A percentile compares a stretch with the other conserved stretches of the same genome.
Evolutionary conservation across 2,113 vertebrate species (phyloP).

Genomic region (Xyrauchen texanus): DNA sequence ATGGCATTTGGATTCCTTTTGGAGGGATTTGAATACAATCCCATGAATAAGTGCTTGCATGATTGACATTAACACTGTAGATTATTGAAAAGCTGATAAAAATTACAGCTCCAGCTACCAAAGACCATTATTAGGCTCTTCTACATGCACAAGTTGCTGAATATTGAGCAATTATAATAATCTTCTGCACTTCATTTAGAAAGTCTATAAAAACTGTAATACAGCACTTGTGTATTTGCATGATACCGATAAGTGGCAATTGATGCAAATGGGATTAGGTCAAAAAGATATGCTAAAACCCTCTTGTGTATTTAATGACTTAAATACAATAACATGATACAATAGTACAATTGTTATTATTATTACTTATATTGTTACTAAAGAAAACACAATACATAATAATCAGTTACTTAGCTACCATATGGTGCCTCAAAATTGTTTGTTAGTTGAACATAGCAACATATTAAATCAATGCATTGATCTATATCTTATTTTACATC

Average conservation of each 20-base stretch:
- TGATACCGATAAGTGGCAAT: constrained; percentile 27
- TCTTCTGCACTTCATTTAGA: constrained; percentile 36
- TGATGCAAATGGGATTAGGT: constrained; percentile 31
- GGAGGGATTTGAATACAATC: constrained; percentile 28
- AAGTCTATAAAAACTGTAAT: constrained; percentile 22
- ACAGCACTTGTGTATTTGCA: constrained; percentile 17
- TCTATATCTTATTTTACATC: background rate
- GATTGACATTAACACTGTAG: constrained; percentile 34
- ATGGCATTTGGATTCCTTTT: constrained; percentile 31
- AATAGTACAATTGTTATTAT: background rate
- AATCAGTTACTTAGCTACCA: background rate
- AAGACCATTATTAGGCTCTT: constrained; percentile 35
- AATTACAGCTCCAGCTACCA: constrained; percentile 3
- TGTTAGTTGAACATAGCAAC: background rate
- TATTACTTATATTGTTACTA: background rate
- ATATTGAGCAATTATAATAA: constrained; percentile 38
- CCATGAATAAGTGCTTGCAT: constrained; percentile 3
- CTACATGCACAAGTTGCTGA: constrained; percentile 1
- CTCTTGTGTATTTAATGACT: background rate
- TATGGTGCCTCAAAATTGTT: background rate
- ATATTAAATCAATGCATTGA: background rate
- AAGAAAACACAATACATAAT: background rate
- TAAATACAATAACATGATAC: background rate
- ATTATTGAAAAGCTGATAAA: constrained; percentile 39
- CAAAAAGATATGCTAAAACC: background rate